Evolutionary conservation across 2,113 vertebrate genomes (phyloP).

Genomic region (Oceanites oceanicus): DNA sequence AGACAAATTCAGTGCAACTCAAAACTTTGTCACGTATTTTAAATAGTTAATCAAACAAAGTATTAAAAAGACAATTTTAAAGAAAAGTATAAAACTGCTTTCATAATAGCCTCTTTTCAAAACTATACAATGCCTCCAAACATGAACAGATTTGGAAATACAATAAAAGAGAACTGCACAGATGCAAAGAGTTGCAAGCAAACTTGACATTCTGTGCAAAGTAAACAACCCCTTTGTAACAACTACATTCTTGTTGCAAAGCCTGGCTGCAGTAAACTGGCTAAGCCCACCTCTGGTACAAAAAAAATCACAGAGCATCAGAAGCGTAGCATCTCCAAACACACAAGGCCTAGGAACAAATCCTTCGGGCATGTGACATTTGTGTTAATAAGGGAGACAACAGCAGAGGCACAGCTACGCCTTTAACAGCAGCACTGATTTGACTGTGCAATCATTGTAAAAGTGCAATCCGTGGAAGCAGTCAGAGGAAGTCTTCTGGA

Average conservation of each 20-base stretch:
- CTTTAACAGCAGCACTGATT: too few relatives aligned
- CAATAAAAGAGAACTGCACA: not conserved
- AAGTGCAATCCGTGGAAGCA: not conserved
- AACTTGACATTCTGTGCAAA: not conserved
- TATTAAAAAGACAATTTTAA: not conserved
- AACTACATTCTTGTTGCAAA: not conserved
- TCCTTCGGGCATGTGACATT: rapidly evolving
- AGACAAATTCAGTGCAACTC: not conserved
- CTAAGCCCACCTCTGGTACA: not conserved
- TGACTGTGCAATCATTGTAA: rapidly evolving
- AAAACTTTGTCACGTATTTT: not conserved
- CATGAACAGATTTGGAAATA: not conserved
- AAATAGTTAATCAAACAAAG: not conserved
- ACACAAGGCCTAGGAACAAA: not conserved
- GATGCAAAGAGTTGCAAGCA: not conserved
- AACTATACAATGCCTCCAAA: not conserved
- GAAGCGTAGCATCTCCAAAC: not conserved
- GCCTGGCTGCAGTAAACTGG: not conserved
- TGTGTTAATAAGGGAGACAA: not conserved
- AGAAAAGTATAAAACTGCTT: not conserved
- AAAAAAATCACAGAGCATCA: not conserved
- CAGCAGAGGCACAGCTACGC: rapidly evolving
- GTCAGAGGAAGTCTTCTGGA: not conserved
- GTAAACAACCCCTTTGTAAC: not conserved
- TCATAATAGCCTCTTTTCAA: not conserved